Evolutionary conservation across 1,140 invertebrate genomes (phyloP), one percentile per base, ranked within the genome.

Genomic region (Diorhabda elongata): DNA sequence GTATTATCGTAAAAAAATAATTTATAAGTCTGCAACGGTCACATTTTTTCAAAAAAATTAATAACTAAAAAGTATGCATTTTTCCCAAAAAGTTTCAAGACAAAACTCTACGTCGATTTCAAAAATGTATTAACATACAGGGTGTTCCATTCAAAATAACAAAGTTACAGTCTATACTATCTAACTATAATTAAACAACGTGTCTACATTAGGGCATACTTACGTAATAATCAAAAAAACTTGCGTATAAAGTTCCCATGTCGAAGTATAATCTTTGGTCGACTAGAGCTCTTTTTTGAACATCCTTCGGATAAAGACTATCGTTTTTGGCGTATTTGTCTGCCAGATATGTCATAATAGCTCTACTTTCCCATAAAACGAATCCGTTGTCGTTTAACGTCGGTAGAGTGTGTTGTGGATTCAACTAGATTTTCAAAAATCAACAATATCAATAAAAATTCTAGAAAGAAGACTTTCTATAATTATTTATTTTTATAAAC

Each of bases 231-330:
- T 89, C 87, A n/a, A 76, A 79, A 68, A 91, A 88, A 71, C 86
- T 78, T 66, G 84, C 80, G 77, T 90, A 91, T 2, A 94, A 79
- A 2, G 85, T 87, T 57, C 87, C 88, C n/a, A 87, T 81, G 74
- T 93, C 91, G 78, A 93, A 94, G 78, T 89, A 90, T 2, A 94
- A 80, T 67, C 89, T 84, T 72, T 90, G 87, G 76, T 93, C 88
- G 3, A 94, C 87, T 0, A 89, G 0, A 2, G 90, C 91, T 7
- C 91, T 81, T 64, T 87, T 84, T 70, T 89, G 87, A 0, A 88
- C 83, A 47, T 92, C 88, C 72, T 89, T 90, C 0, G 92, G 92
- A 77, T 93, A 93, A 5, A 93, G 81, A 2, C 83, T 81, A 77
- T 87, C 89, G 69, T 90, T 84, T 77, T 91, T 91, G 44, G 84